Conservation (phyloP, 2,888 invertebrate species). For the Minunthozetes semirufus region DNA sequence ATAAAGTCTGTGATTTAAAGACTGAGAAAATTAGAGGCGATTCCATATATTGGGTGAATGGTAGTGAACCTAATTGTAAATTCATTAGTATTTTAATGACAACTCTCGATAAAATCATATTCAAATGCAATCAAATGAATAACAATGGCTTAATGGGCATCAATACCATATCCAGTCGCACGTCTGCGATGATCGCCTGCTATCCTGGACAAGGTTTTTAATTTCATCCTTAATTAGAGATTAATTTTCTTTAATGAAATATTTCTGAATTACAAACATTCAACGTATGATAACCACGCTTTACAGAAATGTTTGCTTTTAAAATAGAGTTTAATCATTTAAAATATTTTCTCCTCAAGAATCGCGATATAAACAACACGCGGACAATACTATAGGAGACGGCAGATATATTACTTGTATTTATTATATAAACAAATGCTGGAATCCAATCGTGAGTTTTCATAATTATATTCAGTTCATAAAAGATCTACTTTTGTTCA, state of each 20-base stretch:
- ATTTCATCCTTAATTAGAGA: not conserved
- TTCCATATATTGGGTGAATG: constrained; percentile 86
- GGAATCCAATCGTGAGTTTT: constrained; percentile 65
- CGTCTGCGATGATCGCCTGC: constrained; percentile 82
- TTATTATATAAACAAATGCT: constrained; percentile 91
- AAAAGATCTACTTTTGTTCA: constrained; percentile 44
- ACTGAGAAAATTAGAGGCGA: constrained; percentile 67
- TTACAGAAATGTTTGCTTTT: too few relatives aligned
- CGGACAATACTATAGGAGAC: constrained; percentile 94
- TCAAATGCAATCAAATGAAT: constrained; percentile 39
- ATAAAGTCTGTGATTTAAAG: not conserved
- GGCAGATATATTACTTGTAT: constrained; percentile 95
- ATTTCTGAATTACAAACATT: too few relatives aligned
- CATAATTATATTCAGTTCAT: not conserved
- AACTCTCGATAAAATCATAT: constrained; percentile 40
- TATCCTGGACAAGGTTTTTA: constrained; percentile 76
- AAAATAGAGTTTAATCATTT: not conserved
- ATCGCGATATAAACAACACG: constrained; percentile 88
- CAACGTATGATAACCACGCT: too few relatives aligned
- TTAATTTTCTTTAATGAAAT: not conserved
- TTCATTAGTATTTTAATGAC: constrained; percentile 70
- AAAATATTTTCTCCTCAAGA: not conserved
- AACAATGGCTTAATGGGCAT: constrained; percentile 42
- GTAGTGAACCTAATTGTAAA: constrained; percentile 67
- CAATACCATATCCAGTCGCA: constrained; percentile 40